Base-by-base conservation (phyloP, 2,797 vertebrate species). In the Gallinago stenura region DNA sequence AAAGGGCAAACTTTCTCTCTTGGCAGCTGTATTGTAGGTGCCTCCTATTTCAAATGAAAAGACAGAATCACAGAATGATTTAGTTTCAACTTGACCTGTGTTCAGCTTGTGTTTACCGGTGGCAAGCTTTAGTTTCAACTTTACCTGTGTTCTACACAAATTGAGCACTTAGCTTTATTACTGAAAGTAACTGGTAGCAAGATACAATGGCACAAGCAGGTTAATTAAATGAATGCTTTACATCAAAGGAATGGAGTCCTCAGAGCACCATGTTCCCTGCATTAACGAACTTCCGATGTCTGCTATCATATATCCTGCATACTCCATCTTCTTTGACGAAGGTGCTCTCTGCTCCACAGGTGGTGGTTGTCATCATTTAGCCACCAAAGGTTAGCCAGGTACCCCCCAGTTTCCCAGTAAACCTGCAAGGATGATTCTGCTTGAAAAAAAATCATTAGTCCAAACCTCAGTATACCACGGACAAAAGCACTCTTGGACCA, bases 41-140 rank as follows among this genome's bases (percentile, higher is more conserved):
- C 65, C 66, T 91, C 62, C 43, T 78, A n/a, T 65, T 93, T 93
- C 86, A 87, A 93, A 65, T 4, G 37, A 76, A 56, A 82, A 84
- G 70, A 86, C 30, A 61, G 0, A 53, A 30, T 53, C 51, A 53
- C 51, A 53, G 28, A 53, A 53, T 10, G 2, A 8, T 76, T 77
- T 15, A 18, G 43, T 79, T 94, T 92, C 80, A 82, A 26, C 11
- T 81, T 64, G 10, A 61, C 41, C 35, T 24, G 2, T 85, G 31
- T 83, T 93, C 54, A 50, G 22, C 50, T 50, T 50, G 24, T 50
- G 50, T 25, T 50, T 50, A 50, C 14, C 25, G 26, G 14, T 50
- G 68, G 85, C 37, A 58, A 0, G 2, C 7, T 81, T 76, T 15
- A 20, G 37, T 79, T 95, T 90, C 80, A 84, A 31, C 11, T 81